These are phyloP conservation scores for Drosophila asahinai DNA, from an alignment of 1,140 invertebrate genomes.

Conservation along the genomic window DNA sequence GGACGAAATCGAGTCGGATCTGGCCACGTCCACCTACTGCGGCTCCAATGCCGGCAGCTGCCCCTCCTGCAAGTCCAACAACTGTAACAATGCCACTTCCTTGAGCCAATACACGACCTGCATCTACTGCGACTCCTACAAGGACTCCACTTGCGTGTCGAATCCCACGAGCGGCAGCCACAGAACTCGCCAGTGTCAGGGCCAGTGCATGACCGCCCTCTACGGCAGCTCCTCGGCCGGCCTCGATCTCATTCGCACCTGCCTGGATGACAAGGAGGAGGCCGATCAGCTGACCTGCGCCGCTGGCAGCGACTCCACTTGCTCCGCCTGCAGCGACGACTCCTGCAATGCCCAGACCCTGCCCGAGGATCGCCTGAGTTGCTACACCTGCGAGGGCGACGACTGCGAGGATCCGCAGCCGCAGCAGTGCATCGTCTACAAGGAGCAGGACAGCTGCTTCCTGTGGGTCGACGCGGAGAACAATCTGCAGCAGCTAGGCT, in stretches of 20 bases:
- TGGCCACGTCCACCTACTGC: conserved; percentile 42
- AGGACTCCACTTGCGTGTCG: conserved; percentile 56
- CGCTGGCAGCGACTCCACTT: conserved; percentile 42
- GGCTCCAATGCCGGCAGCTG: conserved; percentile 48
- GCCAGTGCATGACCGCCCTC: conserved; percentile 73
- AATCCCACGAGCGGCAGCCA: conserved; percentile 41
- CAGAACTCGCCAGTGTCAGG: conserved; percentile 68
- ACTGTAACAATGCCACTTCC: conserved; percentile 67
- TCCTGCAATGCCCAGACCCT: conserved; percentile 62
- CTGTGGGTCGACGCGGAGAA: conserved; percentile 66
- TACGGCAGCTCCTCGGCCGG: conserved; percentile 58
- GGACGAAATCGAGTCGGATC: conserved; percentile 49
- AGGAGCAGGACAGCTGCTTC: conserved; percentile 70
- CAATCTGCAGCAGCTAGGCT: conserved; percentile 60
- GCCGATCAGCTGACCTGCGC: conserved; percentile 54
- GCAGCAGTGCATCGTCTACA: conserved; percentile 60
- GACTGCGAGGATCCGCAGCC: conserved; percentile 61
- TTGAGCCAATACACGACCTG: conserved; percentile 58
- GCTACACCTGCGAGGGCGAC: conserved; percentile 63
- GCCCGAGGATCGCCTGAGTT: conserved; percentile 61
- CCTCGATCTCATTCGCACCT: conserved; percentile 74
- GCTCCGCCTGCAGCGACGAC: conserved; percentile 50
- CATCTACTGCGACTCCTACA: conserved; percentile 74
- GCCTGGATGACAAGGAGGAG: conserved; percentile 71
- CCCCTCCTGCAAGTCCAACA: conserved; percentile 73